phyloP scores from a whole-genome alignment of 2,797 vertebrate species.

The Poeciliopsis presidionis region DNA sequence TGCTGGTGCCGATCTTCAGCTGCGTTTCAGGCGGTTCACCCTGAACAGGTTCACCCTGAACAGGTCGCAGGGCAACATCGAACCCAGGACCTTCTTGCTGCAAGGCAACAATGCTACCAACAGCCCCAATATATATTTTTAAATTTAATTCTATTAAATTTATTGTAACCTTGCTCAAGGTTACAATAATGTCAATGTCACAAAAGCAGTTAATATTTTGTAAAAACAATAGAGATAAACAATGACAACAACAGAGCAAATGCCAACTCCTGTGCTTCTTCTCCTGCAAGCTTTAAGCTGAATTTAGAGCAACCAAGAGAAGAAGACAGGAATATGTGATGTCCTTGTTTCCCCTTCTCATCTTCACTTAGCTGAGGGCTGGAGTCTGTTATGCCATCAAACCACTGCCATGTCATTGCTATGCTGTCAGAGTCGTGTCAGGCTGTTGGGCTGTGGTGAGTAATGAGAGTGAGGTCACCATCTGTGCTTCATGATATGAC shows the following conservation, averaged over 20 bases:
- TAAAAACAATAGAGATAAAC: background rate
- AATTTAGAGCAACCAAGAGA: conserved; percentile 24
- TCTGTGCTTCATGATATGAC: conserved; percentile 76
- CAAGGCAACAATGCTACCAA: no score
- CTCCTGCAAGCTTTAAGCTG: background rate
- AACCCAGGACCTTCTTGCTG: no score
- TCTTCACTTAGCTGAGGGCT: conserved; percentile 52
- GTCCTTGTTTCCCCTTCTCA: conserved; percentile 56
- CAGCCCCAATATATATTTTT: no score
- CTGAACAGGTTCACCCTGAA: no score
- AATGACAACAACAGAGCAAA: conserved; percentile 1
- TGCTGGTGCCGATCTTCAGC: no score
- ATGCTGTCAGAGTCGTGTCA: conserved; percentile 72
- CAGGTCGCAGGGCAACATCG: no score
- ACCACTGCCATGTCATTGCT: conserved; percentile 67
- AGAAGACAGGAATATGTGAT: conserved; percentile 42
- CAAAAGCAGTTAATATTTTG: background rate
- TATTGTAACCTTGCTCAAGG: background rate
- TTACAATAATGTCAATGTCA: background rate
- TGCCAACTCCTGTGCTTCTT: background rate
- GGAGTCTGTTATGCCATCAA: conserved; percentile 71
- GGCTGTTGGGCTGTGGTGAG: conserved; percentile 65
- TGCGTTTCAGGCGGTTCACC: no score
- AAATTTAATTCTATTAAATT: background rate
- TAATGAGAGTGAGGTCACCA: conserved; percentile 77